Conservation (phyloP, 30 jellyfish, hydroid and myxozoan genomes). For the Clytia hemisphaerica region DNA sequence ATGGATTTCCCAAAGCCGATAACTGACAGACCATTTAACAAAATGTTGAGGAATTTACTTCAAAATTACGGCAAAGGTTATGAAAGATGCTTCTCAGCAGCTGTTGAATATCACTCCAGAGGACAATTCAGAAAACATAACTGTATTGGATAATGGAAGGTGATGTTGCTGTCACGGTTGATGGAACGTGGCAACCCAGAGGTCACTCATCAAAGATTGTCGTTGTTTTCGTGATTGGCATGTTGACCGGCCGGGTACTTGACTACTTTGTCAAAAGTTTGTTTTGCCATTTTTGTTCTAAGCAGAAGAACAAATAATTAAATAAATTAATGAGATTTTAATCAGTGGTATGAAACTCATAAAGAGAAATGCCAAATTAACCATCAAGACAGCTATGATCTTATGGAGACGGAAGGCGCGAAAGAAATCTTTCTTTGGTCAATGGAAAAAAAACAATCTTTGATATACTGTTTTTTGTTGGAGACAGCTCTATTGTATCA, state of each 20-base stretch:
- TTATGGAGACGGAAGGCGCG: slow-evolving; percentile 37
- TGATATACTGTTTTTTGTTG: too few relatives aligned
- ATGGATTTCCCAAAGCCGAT: slow-evolving; percentile 22
- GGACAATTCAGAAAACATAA: slow-evolving; percentile 3
- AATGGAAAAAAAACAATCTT: too few relatives aligned
- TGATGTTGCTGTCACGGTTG: slow-evolving; percentile 33
- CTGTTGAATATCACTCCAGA: background rate
- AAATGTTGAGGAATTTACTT: too few relatives aligned
- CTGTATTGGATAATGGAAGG: slow-evolving; percentile 6
- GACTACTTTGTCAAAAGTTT: slow-evolving; percentile 26
- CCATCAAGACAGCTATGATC: slow-evolving; percentile 26
- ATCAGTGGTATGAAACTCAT: slow-evolving; percentile 1
- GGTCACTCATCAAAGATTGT: too few relatives aligned
- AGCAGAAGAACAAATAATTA: slow-evolving; percentile 18
- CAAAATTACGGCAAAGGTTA: slow-evolving; percentile 2
- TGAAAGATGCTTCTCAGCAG: slow-evolving; percentile 20
- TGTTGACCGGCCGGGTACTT: slow-evolving; percentile 28
- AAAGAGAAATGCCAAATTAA: slow-evolving; percentile 13
- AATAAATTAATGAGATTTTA: background rate
- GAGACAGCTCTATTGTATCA: too few relatives aligned
- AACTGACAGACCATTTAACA: slow-evolving; percentile 1
- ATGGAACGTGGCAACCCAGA: slow-evolving; percentile 22
- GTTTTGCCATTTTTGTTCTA: slow-evolving; percentile 25
- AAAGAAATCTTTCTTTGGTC: slow-evolving; percentile 25
- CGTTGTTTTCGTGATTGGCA: too few relatives aligned